These are phyloP conservation scores for Salvator merianae DNA, from an alignment of 2,113 vertebrate genomes.

Conservation along the genomic window DNA sequence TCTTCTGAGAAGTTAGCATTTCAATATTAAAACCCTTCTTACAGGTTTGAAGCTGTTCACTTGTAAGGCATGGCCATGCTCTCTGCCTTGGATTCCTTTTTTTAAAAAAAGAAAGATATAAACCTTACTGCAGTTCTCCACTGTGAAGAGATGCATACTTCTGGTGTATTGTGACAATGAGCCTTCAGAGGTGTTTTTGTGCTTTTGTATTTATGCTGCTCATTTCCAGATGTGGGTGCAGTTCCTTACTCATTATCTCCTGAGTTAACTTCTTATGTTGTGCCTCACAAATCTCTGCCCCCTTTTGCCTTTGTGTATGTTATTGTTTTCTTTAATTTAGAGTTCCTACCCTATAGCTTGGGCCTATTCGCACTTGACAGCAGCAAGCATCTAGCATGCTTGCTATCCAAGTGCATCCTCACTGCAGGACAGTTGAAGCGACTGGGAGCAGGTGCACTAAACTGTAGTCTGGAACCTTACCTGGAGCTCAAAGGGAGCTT, in stretches of 20 bases:
- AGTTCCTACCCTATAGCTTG: too few relatives aligned
- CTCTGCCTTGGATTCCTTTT: background rate
- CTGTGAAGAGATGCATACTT: background rate
- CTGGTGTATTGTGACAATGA: background rate
- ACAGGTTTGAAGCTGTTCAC: background rate
- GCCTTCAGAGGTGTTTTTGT: background rate
- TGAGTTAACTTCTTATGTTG: background rate
- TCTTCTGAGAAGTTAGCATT: conserved; percentile 21
- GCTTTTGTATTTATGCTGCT: background rate
- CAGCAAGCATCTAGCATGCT: too few relatives aligned
- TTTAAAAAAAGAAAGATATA: background rate
- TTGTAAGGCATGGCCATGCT: background rate
- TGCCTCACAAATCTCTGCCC: background rate
- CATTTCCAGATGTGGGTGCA: background rate
- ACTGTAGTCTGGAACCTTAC: too few relatives aligned
- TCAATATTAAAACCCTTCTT: conserved; percentile 20
- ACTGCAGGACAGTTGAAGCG: too few relatives aligned
- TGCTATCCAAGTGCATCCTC: too few relatives aligned
- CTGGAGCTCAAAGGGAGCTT: too few relatives aligned
- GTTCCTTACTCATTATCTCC: background rate
- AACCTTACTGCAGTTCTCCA: conserved; percentile 8
- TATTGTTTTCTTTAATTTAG: too few relatives aligned
- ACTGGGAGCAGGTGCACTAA: too few relatives aligned
- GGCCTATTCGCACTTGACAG: too few relatives aligned
- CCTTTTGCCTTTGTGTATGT: too few relatives aligned